phyloP scores from a whole-genome alignment of 2,888 invertebrate species.

The Apodemia duryi region DNA sequence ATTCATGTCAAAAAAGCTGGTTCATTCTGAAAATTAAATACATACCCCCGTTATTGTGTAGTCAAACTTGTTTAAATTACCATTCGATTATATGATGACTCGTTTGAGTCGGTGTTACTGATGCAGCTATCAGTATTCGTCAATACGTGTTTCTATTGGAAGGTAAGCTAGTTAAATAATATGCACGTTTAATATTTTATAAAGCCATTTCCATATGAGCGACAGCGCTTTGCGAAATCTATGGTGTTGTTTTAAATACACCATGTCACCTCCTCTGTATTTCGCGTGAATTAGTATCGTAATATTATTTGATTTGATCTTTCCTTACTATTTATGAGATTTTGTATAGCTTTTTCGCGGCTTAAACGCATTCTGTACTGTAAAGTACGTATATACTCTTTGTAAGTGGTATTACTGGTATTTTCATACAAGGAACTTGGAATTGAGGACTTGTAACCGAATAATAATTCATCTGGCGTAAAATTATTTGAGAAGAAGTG shows the following conservation, averaged over 20 bases:
- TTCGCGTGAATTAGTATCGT: conserved; percentile 16
- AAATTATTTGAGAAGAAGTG: conserved; percentile 36
- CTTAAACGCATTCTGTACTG: conserved; percentile 17
- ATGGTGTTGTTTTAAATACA: conserved; percentile 13
- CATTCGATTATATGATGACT: too few relatives aligned
- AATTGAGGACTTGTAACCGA: conserved; percentile 40
- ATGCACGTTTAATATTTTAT: neutral
- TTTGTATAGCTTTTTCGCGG: conserved; percentile 19
- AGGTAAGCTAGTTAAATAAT: too few relatives aligned
- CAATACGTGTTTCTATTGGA: too few relatives aligned
- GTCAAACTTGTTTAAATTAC: too few relatives aligned
- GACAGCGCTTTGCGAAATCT: conserved; percentile 25
- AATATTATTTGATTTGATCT: conserved; percentile 18
- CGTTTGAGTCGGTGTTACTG: too few relatives aligned
- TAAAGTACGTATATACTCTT: conserved; percentile 17
- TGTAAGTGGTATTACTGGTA: neutral
- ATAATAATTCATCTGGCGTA: conserved; percentile 43
- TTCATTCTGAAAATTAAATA: too few relatives aligned
- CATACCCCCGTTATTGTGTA: too few relatives aligned
- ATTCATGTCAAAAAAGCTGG: too few relatives aligned
- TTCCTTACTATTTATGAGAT: conserved; percentile 18
- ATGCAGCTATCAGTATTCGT: too few relatives aligned
- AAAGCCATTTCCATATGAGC: conserved; percentile 28
- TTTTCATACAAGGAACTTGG: conserved; percentile 32
- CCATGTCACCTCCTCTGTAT: conserved; percentile 10